These are phyloP conservation scores for Drosophila tanythrix DNA, from an alignment of 2,888 invertebrate species.

Conservation along the genomic window DNA sequence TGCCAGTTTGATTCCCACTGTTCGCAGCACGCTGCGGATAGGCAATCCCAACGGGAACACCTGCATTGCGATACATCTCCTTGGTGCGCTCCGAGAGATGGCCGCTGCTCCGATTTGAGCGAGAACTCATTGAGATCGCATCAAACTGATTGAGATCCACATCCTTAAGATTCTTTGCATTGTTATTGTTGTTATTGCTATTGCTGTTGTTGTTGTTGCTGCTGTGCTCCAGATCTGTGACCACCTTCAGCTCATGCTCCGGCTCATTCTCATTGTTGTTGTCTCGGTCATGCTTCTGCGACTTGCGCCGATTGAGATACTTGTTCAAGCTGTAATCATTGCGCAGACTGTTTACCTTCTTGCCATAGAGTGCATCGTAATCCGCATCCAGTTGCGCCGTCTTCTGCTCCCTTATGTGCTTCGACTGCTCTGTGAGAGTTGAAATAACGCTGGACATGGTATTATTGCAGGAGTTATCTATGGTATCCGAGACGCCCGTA, in stretches of 20 bases:
- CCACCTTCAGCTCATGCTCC: conserved; percentile 36
- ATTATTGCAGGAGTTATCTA: conserved; percentile 78
- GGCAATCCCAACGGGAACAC: conserved; percentile 83
- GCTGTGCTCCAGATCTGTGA: conserved; percentile 41
- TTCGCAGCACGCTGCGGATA: conserved; percentile 81
- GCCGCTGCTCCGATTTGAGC: conserved; percentile 83
- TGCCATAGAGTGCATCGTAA: conserved; percentile 78
- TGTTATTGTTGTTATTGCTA: conserved; percentile 60
- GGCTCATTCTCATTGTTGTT: conserved; percentile 30
- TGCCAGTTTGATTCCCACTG: conserved; percentile 46
- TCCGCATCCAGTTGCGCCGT: conserved; percentile 58
- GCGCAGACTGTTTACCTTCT: conserved; percentile 80
- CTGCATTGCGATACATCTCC: conserved; percentile 83
- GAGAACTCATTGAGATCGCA: conserved; percentile 83
- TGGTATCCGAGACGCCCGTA: conserved; percentile 82
- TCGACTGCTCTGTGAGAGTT: conserved; percentile 50
- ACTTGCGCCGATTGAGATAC: conserved; percentile 82
- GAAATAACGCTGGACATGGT: conserved; percentile 75
- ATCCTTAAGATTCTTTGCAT: conserved; percentile 65
- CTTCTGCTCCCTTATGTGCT: conserved; percentile 27
- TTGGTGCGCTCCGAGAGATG: conserved; percentile 84
- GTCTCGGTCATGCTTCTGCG: conserved; percentile 61
- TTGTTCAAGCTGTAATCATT: conserved; percentile 83
- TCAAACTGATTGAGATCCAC: conserved; percentile 82
- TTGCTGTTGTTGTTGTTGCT: conserved; percentile 22